Evolutionary conservation across 1,140 invertebrate genomes (phyloP).

Genomic region (Aphis craccivora): DNA sequence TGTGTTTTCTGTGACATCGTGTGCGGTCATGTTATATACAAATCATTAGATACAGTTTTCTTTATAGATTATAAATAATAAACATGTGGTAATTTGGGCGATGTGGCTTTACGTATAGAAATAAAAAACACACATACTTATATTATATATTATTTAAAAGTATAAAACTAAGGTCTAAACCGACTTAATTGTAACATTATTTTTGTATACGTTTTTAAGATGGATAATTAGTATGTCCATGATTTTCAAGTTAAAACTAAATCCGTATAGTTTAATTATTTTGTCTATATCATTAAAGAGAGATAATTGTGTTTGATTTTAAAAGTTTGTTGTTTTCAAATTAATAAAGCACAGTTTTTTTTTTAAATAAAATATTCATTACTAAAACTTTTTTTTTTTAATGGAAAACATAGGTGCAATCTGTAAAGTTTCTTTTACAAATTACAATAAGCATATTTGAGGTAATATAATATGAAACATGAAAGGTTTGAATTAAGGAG

Average conservation of each 20-base stretch:
- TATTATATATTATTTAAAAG: neutral
- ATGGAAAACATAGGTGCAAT: too few species aligned
- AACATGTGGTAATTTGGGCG: neutral
- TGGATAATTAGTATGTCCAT: too few species aligned
- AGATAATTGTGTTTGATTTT: neutral
- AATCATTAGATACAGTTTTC: neutral
- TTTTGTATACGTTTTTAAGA: neutral
- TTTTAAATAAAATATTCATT: neutral
- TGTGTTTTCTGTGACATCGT: neutral
- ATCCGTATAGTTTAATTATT: neutral
- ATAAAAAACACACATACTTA: neutral
- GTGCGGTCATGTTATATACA: neutral
- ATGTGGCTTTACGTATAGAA: neutral
- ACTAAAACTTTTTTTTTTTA: too few species aligned
- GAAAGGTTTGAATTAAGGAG: too few species aligned
- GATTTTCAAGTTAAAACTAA: too few species aligned
- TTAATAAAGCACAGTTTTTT: neutral
- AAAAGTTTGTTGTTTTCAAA: neutral
- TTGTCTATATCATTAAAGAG: neutral
- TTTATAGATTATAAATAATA: slow-evolving; percentile 4
- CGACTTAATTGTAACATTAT: neutral
- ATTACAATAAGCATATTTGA: too few species aligned
- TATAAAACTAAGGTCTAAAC: neutral
- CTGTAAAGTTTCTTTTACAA: too few species aligned
- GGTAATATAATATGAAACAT: too few species aligned